These are phyloP conservation scores for Natator depressus DNA, from an alignment of 2,113 vertebrate species.

Conservation along the genomic window DNA sequence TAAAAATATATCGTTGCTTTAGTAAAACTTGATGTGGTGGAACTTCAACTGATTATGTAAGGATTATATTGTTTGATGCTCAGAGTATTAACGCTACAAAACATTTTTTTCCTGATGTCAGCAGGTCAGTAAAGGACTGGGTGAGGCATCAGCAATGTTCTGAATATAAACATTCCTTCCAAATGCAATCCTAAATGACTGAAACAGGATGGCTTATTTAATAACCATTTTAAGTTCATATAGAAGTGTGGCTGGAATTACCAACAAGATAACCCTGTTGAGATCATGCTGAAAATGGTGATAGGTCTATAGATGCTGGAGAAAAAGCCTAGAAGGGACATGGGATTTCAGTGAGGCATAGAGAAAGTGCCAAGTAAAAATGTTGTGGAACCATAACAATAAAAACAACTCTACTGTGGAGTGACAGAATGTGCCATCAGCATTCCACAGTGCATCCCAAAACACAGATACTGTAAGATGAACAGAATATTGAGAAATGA, in stretches of 20 bases:
- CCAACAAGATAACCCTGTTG: neutral
- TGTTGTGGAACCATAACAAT: neutral
- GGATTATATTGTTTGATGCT: neutral
- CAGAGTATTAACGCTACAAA: neutral
- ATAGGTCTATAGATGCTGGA: neutral
- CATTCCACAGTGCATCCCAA: neutral
- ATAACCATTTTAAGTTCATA: neutral
- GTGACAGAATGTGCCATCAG: neutral
- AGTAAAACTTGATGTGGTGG: neutral
- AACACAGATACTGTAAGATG: neutral
- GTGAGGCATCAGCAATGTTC: neutral
- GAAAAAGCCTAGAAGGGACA: neutral
- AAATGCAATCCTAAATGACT: neutral
- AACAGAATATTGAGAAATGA: neutral
- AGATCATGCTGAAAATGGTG: neutral
- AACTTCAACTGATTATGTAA: neutral
- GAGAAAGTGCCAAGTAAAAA: neutral
- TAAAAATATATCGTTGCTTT: neutral
- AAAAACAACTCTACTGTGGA: neutral
- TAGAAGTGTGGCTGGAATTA: neutral
- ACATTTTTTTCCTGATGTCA: neutral
- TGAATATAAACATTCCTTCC: neutral
- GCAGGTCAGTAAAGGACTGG: neutral
- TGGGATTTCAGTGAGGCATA: neutral
- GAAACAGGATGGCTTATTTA: neutral